Percentiles rank a stretch among this genome's conserved stretches.
Conservation (phyloP, 2,888 invertebrate species). For the Heliconius ethilla region DNA sequence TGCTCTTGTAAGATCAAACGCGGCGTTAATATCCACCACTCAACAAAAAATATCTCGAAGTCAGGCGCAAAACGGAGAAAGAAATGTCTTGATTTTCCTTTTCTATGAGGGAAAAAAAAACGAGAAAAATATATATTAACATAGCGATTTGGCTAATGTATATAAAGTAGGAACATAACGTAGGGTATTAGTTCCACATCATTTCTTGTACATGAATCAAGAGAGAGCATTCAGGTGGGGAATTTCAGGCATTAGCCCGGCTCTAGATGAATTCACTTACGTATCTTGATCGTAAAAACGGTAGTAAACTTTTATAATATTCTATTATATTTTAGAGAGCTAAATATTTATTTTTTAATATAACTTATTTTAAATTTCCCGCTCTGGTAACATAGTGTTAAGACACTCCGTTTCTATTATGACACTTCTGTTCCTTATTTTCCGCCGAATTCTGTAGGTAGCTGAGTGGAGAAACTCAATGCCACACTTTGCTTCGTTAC, state of each 20-base stretch:
- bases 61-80: background rate
- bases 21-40: background rate
- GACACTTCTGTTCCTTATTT: background rate
- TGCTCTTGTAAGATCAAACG: background rate
- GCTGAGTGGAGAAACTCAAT: background rate
- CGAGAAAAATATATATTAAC: background rate
- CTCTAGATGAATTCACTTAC: slow-evolving; percentile 29
- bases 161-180: slow-evolving; percentile 26
- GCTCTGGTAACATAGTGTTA: background rate
- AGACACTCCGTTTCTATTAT: too few species aligned
- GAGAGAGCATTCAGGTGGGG: slow-evolving; percentile 37
- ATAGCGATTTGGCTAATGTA: slow-evolving; percentile 27
- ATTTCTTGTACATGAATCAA: slow-evolving; percentile 41
- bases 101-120: background rate
- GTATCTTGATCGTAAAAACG: slow-evolving; percentile 18
- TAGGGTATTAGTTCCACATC: slow-evolving; percentile 39
- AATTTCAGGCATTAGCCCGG: slow-evolving; percentile 38
- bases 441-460: background rate
- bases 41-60: background rate
- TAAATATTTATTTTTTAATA: background rate
- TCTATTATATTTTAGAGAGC: background rate
- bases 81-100: background rate
- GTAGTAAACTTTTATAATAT: background rate
- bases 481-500: background rate
- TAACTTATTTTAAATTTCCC: background rate